phyloP scores from a whole-genome alignment of 23 tunicate species.

The Corella eumyota region DNA sequence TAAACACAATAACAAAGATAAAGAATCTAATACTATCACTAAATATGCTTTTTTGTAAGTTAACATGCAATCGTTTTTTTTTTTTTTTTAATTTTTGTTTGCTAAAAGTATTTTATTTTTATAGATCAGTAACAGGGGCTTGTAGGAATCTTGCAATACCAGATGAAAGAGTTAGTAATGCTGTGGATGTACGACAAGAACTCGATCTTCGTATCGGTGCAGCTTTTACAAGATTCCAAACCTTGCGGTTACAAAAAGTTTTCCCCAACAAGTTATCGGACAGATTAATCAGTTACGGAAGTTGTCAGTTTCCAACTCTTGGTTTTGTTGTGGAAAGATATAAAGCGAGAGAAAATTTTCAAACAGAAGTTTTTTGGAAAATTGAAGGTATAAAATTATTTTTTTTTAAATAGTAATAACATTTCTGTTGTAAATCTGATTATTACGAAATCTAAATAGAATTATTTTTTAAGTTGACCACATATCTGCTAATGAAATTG shows the following conservation, averaged over 20 bases:
- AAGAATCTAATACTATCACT: too few species aligned
- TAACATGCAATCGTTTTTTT: too few species aligned
- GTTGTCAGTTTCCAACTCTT: constrained; percentile 94
- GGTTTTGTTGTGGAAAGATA: constrained; percentile 98
- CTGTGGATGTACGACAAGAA: constrained; percentile 91
- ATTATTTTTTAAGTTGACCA: not conserved
- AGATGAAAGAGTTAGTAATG: constrained; percentile 58
- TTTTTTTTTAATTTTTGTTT: too few species aligned
- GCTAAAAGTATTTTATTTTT: too few species aligned
- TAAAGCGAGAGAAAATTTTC: constrained; percentile 85
- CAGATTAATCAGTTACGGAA: constrained; percentile 80
- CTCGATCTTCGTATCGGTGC: constrained; percentile 93
- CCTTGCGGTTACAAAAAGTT: constrained; percentile 79
- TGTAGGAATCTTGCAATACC: constrained; percentile 59
- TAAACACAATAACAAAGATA: not conserved
- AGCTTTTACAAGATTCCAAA: constrained; percentile 89
- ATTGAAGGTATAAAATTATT: constrained; percentile 59
- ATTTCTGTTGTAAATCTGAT: too few species aligned
- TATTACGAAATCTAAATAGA: not conserved
- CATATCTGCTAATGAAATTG: constrained; percentile 12
- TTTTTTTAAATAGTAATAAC: not conserved
- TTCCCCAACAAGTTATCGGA: constrained; percentile 73
- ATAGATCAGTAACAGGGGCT: constrained; percentile 61
- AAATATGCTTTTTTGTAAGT: too few species aligned
- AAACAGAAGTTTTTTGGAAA: constrained; percentile 84